A percentile compares a stretch with the other conserved stretches of the same genome.
Evolutionary conservation across 2,888 invertebrate species (phyloP).

Genomic region (Hyppa rectilinea): DNA sequence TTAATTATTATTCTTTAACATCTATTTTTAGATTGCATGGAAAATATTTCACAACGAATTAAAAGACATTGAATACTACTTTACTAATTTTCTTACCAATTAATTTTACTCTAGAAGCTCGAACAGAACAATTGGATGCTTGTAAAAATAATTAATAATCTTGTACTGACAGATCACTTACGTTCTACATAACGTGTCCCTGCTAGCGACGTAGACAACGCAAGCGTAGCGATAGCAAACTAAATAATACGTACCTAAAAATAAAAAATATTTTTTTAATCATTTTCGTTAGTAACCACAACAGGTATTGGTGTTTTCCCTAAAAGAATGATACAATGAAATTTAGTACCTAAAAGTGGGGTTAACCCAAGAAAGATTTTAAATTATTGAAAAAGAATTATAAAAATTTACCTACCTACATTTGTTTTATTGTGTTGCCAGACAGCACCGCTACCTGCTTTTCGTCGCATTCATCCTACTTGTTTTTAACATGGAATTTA

Average conservation of each 20-base stretch:
- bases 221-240: constrained; percentile 41
- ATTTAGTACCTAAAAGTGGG: neutral
- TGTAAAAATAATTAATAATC: constrained; percentile 70
- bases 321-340: neutral
- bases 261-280: neutral
- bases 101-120: constrained; percentile 35
- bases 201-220: constrained; percentile 61
- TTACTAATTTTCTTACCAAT: constrained; percentile 36
- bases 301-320: neutral
- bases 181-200: constrained; percentile 66
- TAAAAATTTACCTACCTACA: neutral
- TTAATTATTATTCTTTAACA: neutral
- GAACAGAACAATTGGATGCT: constrained; percentile 57
- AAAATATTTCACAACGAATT: constrained; percentile 21
- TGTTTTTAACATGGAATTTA: constrained; percentile 32
- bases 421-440: neutral
- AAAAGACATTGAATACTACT: constrained; percentile 2
- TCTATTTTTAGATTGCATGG: neutral
- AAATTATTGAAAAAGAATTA: neutral
- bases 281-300: neutral
- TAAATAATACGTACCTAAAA: neutral
- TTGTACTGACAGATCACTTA: constrained; percentile 63
- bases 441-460: constrained; percentile 2
- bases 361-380: neutral
- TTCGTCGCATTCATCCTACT: neutral